Conservation (phyloP, 2,797 vertebrate genomes). For the Miichthys miiuy region DNA sequence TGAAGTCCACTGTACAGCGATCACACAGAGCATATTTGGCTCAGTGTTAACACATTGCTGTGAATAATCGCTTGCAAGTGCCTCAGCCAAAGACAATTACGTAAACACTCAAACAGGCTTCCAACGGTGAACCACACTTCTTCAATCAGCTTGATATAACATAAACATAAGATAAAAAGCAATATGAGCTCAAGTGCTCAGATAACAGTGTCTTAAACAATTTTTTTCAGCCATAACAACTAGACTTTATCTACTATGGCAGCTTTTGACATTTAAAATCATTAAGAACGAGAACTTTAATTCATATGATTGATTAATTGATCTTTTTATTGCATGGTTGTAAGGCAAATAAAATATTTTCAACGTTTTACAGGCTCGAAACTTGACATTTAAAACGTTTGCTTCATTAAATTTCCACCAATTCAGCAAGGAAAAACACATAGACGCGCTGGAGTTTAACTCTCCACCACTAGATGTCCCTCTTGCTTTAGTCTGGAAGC, state of each 20-base stretch:
- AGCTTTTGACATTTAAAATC: not conserved
- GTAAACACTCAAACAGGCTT: slow-evolving; percentile 10
- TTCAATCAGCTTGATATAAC: slow-evolving; percentile 2
- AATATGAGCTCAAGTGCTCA: not conserved
- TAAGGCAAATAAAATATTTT: not conserved
- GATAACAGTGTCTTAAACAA: not conserved
- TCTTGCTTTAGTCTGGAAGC: slow-evolving; percentile 72
- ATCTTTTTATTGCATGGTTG: not conserved
- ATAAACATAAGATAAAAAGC: not conserved
- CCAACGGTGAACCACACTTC: not conserved
- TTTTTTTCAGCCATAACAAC: not conserved
- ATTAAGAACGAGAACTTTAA: not conserved
- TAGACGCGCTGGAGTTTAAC: not conserved
- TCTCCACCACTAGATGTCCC: slow-evolving; percentile 80
- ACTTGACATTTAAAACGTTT: slow-evolving; percentile 21
- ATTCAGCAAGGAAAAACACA: not conserved
- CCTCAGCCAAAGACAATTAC: slow-evolving; percentile 38
- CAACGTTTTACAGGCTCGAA: not conserved
- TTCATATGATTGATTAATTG: not conserved
- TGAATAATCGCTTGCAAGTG: slow-evolving; percentile 22
- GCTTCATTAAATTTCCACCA: not conserved
- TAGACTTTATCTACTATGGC: not conserved
- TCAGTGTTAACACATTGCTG: slow-evolving; percentile 56
- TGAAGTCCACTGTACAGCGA: slow-evolving; percentile 14
- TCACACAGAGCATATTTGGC: slow-evolving; percentile 46